Evolutionary conservation across 1,140 invertebrate species (phyloP), one percentile per base, ranked within the genome.

Genomic region (Neomicropteryx cornuta): DNA sequence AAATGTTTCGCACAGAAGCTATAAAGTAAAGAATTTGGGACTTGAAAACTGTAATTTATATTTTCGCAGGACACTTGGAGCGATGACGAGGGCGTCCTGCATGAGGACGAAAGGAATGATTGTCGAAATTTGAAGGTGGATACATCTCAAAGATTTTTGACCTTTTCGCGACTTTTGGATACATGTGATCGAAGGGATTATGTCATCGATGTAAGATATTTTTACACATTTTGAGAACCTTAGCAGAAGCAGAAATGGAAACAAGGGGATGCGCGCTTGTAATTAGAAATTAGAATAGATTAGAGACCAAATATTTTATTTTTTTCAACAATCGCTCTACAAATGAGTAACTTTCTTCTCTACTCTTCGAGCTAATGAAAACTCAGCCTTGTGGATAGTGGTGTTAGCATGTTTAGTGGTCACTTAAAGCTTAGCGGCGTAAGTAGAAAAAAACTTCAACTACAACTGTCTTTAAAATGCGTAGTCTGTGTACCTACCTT

Each of bases 131-230:
- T 87, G 48, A 66, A 72, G 23, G 72, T 77, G 45, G 65, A 72
- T 42, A 63, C 70, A 22, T 71, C 76, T 41, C 50, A 71, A 3
- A 69, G 75, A 13, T 80, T 75, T 48, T 74, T 92, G 52, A 73
- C 77, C 1, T 95, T 90, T 52, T 66, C 75, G 3, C 70, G 91
- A 38, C 76, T 81, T 53, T 95, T 96, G 51, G 84, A 93, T 45
- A 97, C 93, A 4, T 97, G 94, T 53, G 92, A 97, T 58, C 60
- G 74, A 8, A 60, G 82, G 14, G 93, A 97, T 64, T 91, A 97
- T 50, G 58, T 86, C 1, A 83, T 98, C 56, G 57, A 70, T 54
- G 72, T 73, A 53, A 52, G 47, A 30, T 13, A 14, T 30, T 2
- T 24, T 32, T 24, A 10, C 23, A 5, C 17, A 8, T 10, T 5